phyloP scores from a whole-genome alignment of 2,797 vertebrate genomes.

The Molossus molossus region DNA sequence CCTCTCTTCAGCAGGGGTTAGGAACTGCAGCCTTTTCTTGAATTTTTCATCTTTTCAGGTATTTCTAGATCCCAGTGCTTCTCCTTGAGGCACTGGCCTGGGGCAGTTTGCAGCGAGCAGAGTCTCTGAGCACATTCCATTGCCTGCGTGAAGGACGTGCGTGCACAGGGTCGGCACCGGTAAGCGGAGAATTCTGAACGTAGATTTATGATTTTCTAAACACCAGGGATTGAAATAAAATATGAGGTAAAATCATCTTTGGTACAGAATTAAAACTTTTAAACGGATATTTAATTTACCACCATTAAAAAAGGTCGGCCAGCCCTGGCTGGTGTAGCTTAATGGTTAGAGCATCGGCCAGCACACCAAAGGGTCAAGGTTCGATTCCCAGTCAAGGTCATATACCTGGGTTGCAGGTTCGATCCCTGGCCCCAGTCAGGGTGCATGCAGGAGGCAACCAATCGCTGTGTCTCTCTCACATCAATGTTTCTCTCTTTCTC shows the following conservation, averaged over 20 bases:
- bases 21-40: conserved; percentile 2
- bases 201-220: conserved; percentile 36
- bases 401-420: no score
- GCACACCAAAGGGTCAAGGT: no score
- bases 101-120: background rate
- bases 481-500: no score
- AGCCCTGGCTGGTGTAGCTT: background rate
- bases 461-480: no score
- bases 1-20: background rate
- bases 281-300: conserved; percentile 27
- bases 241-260: conserved; percentile 53
- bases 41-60: conserved; percentile 21
- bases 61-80: conserved; percentile 38
- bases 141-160: background rate
- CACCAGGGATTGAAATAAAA: background rate
- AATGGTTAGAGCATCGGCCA: no score
- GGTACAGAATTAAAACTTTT: conserved; percentile 51
- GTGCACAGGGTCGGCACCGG: background rate
- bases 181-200: background rate
- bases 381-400: no score
- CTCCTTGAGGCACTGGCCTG: background rate
- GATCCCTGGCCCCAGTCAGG: no score
- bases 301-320: background rate
- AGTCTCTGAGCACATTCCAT: background rate
- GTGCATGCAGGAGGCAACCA: no score